Evolutionary conservation across 2,888 invertebrate species (phyloP).

Genomic region (Odontothrips loti): DNA sequence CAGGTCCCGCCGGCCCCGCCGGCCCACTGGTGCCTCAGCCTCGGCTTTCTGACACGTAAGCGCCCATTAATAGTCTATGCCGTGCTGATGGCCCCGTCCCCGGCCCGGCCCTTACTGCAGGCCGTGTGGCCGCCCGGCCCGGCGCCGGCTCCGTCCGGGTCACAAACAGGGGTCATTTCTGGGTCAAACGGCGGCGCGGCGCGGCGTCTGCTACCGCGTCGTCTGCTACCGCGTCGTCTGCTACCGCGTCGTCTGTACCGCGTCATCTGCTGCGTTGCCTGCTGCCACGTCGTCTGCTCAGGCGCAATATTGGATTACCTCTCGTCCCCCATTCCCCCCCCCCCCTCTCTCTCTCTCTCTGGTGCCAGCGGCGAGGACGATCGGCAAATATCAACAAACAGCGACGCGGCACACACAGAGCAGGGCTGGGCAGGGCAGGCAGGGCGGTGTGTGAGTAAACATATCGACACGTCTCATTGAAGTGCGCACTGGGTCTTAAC

Average conservation of each 20-base stretch:
- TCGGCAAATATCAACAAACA: slow-evolving; percentile 1
- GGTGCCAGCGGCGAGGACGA: neutral
- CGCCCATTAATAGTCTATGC: slow-evolving; percentile 15
- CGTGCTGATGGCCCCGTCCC: neutral
- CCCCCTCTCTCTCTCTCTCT: neutral
- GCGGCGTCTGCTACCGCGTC: too few species aligned
- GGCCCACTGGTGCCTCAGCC: slow-evolving; percentile 1
- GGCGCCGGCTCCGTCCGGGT: neutral
- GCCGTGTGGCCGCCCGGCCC: neutral
- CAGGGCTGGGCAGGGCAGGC: too few species aligned
- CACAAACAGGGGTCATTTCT: neutral
- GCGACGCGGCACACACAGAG: neutral
- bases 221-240: too few species aligned
- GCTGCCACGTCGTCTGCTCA: too few species aligned
- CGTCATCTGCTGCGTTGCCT: too few species aligned
- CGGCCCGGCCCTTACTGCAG: neutral
- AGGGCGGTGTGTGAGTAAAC: neutral
- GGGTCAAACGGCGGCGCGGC: neutral
- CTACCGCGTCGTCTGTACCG: too few species aligned
- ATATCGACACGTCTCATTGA: neutral
- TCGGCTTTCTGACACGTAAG: slow-evolving; percentile 24
- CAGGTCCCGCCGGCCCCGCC: neutral
- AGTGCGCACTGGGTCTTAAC: neutral
- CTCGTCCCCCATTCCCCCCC: neutral
- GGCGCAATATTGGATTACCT: too few species aligned